phyloP scores from a whole-genome alignment of 2,797 vertebrate species.

The Apodemus agrarius region DNA sequence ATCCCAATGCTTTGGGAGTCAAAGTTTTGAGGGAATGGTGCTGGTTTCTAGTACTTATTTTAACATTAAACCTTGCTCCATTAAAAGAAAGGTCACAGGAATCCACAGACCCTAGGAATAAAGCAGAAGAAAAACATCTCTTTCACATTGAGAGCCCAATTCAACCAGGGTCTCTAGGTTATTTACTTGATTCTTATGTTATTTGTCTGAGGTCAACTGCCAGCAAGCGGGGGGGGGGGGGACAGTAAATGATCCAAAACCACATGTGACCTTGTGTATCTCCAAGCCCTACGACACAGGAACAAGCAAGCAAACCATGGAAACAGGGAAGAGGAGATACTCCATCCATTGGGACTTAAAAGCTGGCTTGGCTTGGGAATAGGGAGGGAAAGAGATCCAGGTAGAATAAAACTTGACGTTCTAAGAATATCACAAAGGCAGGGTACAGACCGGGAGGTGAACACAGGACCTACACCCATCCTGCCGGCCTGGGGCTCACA shows the following conservation, averaged over 20 bases:
- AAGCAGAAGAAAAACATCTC: neutral
- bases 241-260: neutral
- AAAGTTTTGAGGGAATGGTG: neutral
- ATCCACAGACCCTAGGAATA: neutral
- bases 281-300: neutral
- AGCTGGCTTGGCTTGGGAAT: neutral
- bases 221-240: neutral
- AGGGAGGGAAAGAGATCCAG: neutral
- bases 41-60: neutral
- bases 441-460: neutral
- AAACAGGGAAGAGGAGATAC: neutral
- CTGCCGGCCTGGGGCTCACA: neutral
- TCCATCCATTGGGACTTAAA: neutral
- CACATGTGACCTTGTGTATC: neutral
- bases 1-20: neutral
- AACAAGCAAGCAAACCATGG: neutral
- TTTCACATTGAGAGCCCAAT: neutral
- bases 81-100: neutral
- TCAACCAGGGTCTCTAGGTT: neutral
- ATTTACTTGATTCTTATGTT: neutral
- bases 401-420: neutral
- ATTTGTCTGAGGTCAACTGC: neutral
- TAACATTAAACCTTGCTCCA: neutral
- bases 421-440: neutral
- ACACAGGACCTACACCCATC: rapidly evolving